Conservation (phyloP, 2,888 invertebrate species). For the Tetramorium bicarinatum region DNA sequence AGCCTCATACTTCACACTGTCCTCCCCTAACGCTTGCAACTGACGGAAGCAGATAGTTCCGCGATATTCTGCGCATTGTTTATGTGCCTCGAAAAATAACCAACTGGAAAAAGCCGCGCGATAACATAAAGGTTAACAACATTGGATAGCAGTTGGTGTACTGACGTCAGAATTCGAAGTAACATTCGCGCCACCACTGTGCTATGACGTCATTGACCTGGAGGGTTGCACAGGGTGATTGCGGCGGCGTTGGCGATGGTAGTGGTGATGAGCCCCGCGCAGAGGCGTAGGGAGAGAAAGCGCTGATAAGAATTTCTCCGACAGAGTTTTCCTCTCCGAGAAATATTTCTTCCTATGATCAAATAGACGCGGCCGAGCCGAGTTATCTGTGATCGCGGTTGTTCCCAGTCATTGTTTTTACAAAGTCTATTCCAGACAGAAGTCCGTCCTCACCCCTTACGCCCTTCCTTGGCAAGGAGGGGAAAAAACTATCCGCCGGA, state of each 20-base stretch:
- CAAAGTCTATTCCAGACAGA: background rate
- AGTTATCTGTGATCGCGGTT: background rate
- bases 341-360: conserved; percentile 34
- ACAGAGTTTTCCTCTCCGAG: conserved; percentile 17
- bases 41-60: conserved; percentile 19
- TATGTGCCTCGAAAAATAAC: conserved; percentile 4
- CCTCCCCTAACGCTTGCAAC: background rate
- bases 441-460: background rate
- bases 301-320: conserved; percentile 62
- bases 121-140: conserved; percentile 30
- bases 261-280: conserved; percentile 26
- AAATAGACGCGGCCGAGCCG: conserved; percentile 8
- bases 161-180: conserved; percentile 78
- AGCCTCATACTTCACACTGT: background rate
- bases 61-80: conserved; percentile 5
- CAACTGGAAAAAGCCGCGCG: background rate
- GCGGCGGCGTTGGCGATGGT: conserved; percentile 16
- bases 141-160: conserved; percentile 31
- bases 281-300: conserved; percentile 70
- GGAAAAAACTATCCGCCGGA: background rate
- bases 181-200: conserved; percentile 80
- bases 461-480: background rate
- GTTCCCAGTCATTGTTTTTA: conserved; percentile 30
- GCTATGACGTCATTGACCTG: conserved; percentile 80
- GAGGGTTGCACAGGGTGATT: conserved; percentile 64